Conservation (phyloP, 2,888 invertebrate genomes). For the Drosophila testacea region DNA sequence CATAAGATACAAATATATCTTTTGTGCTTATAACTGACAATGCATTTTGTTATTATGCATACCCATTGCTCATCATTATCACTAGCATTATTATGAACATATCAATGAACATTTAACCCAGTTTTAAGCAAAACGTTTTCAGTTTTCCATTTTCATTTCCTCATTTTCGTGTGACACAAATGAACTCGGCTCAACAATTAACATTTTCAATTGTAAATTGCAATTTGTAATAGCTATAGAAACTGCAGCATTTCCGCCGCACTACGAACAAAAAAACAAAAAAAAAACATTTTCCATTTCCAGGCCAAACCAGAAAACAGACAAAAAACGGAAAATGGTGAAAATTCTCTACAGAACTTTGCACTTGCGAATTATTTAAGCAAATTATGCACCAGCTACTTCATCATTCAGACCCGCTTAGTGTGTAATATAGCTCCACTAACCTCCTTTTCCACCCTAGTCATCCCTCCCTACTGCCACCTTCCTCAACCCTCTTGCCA, state of each 20-base stretch:
- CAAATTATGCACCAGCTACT: constrained; percentile 68
- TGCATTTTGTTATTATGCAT: constrained; percentile 25
- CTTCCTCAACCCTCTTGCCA: background rate
- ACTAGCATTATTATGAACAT: constrained; percentile 27
- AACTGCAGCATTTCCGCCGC: constrained; percentile 50
- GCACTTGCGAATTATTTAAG: constrained; percentile 72
- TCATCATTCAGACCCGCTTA: constrained; percentile 45
- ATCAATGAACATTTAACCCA: constrained; percentile 68
- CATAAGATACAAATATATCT: constrained; percentile 11
- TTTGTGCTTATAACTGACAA: constrained; percentile 32
- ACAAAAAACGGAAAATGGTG: background rate
- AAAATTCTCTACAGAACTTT: constrained; percentile 37
- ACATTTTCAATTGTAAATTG: constrained; percentile 56
- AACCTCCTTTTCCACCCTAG: constrained; percentile 5
- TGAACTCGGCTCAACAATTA: constrained; percentile 44
- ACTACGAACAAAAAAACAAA: constrained; percentile 16
- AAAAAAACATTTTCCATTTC: constrained; percentile 29
- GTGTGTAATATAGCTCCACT: constrained; percentile 18
- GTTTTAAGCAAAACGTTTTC: constrained; percentile 25
- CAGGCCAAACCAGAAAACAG: constrained; percentile 29
- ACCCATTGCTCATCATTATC: constrained; percentile 18
- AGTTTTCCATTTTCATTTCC: constrained; percentile 37
- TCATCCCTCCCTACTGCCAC: background rate
- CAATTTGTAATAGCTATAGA: constrained; percentile 37
- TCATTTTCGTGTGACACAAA: constrained; percentile 36